phyloP scores from a whole-genome alignment of 2,888 invertebrate genomes.

The Dione juno region DNA sequence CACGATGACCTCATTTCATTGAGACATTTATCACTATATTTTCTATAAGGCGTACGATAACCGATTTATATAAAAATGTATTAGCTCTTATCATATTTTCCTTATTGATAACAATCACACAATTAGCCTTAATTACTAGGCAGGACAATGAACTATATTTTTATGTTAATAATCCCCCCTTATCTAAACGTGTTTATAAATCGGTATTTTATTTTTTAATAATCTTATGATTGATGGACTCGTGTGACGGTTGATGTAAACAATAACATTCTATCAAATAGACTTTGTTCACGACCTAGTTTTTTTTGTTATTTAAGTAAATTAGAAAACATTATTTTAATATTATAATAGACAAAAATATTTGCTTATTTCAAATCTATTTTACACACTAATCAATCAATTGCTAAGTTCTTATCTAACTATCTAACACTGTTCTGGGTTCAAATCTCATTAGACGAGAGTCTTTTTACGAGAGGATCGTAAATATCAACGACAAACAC shows the following conservation, averaged over 20 bases:
- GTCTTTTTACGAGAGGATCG: too few relatives aligned
- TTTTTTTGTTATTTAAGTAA: slow-evolving; percentile 11
- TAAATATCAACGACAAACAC: too few relatives aligned
- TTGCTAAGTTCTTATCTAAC: too few relatives aligned
- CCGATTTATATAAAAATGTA: not conserved
- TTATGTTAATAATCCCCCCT: slow-evolving; percentile 20
- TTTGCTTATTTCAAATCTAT: not conserved
- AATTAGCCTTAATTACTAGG: slow-evolving; percentile 21
- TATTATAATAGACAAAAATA: not conserved
- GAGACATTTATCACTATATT: too few relatives aligned
- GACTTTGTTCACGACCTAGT: slow-evolving; percentile 15
- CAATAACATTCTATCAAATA: slow-evolving; percentile 7
- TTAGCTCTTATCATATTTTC: slow-evolving; percentile 2
- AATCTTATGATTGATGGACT: slow-evolving; percentile 8
- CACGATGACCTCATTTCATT: too few relatives aligned
- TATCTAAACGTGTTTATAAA: slow-evolving; percentile 12
- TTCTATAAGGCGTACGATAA: not conserved
- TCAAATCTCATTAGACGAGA: too few relatives aligned
- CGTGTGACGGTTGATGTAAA: not conserved
- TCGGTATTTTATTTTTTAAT: not conserved
- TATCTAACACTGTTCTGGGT: too few relatives aligned
- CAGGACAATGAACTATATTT: slow-evolving; percentile 17
- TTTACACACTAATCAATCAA: too few relatives aligned
- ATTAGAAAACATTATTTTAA: not conserved
- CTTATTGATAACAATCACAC: slow-evolving; percentile 17